Evolutionary conservation across 2,113 vertebrate species (phyloP).

Genomic region (Acrocephalus arundinaceus): DNA sequence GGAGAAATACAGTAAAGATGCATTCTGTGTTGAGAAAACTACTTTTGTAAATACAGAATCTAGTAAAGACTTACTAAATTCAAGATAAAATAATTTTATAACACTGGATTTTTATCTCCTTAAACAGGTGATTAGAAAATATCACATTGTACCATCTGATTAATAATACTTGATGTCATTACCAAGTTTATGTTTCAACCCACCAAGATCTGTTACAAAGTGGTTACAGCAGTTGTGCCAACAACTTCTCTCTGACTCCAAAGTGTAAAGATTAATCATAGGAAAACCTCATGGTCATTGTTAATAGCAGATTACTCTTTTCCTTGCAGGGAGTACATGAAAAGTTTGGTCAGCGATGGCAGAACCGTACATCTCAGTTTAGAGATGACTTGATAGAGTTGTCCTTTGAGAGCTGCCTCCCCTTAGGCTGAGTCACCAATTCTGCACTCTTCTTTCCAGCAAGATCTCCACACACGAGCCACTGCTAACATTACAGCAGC

Average conservation of each 20-base stretch:
- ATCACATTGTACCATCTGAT: background rate
- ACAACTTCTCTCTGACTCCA: background rate
- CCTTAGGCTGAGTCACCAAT: background rate
- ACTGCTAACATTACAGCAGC: background rate
- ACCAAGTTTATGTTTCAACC: background rate
- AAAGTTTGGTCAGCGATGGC: background rate
- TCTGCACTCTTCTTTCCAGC: background rate
- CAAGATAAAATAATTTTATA: background rate
- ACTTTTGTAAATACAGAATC: background rate
- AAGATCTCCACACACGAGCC: background rate
- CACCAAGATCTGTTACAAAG: background rate
- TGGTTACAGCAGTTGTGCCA: background rate
- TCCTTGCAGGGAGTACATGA: background rate
- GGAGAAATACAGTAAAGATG: background rate
- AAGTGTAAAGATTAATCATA: background rate
- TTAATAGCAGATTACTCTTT: background rate
- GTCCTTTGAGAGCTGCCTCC: background rate
- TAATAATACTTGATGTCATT: background rate
- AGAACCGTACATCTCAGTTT: background rate
- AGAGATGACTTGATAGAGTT: background rate
- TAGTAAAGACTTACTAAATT: background rate
- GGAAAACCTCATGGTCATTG: background rate
- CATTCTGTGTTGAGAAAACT: background rate
- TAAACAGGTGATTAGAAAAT: background rate
- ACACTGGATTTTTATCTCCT: background rate